Conservation (phyloP, 2,888 invertebrate species). For the Ametastegia equiseti region DNA sequence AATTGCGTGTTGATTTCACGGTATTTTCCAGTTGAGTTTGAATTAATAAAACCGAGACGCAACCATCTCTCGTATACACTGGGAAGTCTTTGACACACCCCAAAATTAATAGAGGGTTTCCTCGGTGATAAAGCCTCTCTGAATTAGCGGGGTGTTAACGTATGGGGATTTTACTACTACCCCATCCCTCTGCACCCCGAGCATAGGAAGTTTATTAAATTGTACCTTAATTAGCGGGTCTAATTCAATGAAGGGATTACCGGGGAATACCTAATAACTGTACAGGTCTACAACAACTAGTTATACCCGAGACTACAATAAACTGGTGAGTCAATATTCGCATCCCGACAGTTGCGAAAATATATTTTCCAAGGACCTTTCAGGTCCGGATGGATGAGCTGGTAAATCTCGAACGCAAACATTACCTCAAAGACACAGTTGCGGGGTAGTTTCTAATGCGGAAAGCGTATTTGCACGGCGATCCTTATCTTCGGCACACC, state of each 20-base stretch:
- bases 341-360: no score
- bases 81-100: not conserved
- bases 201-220: slow-evolving; percentile 34
- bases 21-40: no score
- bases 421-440: not conserved
- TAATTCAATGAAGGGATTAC: slow-evolving; percentile 15
- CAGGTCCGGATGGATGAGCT: no score
- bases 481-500: slow-evolving; percentile 2
- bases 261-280: slow-evolving; percentile 14
- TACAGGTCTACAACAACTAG: not conserved
- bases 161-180: slow-evolving; percentile 27
- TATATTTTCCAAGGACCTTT: no score
- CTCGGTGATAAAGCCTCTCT: slow-evolving; percentile 27
- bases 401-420: not conserved
- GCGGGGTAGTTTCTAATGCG: not conserved
- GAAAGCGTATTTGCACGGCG: slow-evolving; percentile 17
- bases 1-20: no score
- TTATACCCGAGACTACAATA: no score
- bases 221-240: slow-evolving; percentile 36
- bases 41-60: not conserved
- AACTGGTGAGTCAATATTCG: no score
- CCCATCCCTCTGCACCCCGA: not conserved
- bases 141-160: slow-evolving; percentile 37
- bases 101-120: slow-evolving; percentile 1
- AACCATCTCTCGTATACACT: not conserved